Percentiles rank a stretch among this genome's conserved stretches.
Evolutionary conservation across 2,797 vertebrate species (phyloP).

Genomic region (Scolopax bukidnonensis): DNA sequence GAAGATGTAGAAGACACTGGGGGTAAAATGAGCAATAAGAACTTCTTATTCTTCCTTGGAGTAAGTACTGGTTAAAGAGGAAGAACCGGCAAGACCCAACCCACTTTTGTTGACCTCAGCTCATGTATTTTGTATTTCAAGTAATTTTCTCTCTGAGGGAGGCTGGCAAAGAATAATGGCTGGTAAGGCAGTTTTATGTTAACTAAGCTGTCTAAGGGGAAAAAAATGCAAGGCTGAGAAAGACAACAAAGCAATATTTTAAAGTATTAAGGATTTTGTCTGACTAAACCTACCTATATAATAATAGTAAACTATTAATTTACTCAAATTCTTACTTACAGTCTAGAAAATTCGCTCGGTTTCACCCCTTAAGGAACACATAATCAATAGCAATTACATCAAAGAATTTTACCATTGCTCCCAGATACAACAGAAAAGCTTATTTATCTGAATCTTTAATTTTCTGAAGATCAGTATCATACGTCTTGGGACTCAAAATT

Average conservation of each 20-base stretch:
- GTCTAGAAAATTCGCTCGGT: background rate
- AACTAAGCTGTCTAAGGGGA: background rate
- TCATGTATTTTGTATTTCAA: conserved; percentile 21
- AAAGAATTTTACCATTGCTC: background rate
- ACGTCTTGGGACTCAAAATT: background rate
- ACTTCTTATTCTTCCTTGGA: background rate
- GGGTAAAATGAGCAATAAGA: background rate
- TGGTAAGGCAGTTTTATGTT: background rate
- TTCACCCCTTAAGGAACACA: background rate
- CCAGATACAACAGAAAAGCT: background rate
- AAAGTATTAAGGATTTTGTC: background rate
- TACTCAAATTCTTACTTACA: background rate
- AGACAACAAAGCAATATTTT: background rate
- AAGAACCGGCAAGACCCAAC: background rate
- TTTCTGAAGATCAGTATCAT: background rate
- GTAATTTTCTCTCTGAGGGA: conserved; percentile 23
- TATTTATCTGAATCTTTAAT: background rate
- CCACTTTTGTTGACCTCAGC: background rate
- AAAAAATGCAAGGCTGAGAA: background rate
- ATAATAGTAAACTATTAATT: background rate
- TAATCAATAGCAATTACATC: background rate
- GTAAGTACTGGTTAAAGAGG: background rate
- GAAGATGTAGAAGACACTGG: background rate
- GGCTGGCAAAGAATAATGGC: background rate
- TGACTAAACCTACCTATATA: background rate